Evolutionary conservation across 2,888 invertebrate species (phyloP).

Genomic region (Leistus spinibarbis): DNA sequence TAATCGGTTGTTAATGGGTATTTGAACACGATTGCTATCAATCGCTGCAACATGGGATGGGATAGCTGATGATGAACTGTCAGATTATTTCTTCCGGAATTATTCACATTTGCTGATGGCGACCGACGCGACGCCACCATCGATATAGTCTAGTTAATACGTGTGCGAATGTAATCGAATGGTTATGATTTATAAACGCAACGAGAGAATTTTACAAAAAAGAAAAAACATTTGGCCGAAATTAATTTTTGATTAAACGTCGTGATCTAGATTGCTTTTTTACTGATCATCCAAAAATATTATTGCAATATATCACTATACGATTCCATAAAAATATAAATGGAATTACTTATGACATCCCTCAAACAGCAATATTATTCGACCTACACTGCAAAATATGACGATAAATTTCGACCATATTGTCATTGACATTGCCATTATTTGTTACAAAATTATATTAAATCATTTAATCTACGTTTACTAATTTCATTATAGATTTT

Average conservation of each 20-base stretch:
- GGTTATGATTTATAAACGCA: not conserved
- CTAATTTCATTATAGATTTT: too few species aligned
- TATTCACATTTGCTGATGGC: slow-evolving; percentile 4
- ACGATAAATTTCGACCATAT: too few species aligned
- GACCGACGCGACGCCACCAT: not conserved
- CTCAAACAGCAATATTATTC: too few species aligned
- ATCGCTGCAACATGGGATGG: not conserved
- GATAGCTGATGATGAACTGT: slow-evolving; percentile 17
- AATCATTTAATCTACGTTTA: too few species aligned
- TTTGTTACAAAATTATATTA: too few species aligned
- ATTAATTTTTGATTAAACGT: slow-evolving; percentile 1
- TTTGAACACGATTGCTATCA: not conserved
- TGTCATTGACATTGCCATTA: too few species aligned
- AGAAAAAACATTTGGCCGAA: not conserved
- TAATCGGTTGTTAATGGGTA: not conserved
- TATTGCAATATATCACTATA: not conserved
- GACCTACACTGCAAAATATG: too few species aligned
- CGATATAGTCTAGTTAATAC: not conserved
- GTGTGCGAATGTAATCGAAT: slow-evolving; percentile 5
- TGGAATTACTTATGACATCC: too few species aligned
- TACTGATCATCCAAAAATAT: not conserved
- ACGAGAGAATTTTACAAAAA: not conserved
- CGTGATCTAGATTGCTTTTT: not conserved
- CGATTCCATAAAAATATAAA: too few species aligned
- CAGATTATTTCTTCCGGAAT: slow-evolving; percentile 27